phyloP scores from a whole-genome alignment of 2,113 vertebrate genomes.

The Poeciliopsis turrubarensis region DNA sequence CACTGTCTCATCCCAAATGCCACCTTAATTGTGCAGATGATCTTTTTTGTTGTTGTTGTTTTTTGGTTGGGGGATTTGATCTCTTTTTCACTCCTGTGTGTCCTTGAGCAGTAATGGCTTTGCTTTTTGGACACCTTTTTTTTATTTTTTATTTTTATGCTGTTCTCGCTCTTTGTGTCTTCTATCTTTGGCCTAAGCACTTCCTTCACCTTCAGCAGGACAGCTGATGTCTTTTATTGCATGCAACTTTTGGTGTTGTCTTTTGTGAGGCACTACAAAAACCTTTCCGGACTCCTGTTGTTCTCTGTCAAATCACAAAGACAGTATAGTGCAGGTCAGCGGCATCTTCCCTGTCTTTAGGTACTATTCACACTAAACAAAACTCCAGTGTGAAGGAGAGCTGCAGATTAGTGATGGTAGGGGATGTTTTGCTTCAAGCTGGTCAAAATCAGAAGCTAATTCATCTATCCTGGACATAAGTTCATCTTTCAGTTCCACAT shows the following conservation, averaged over 20 bases:
- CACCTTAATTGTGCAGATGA: conserved; percentile 59
- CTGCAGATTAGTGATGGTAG: too few species aligned
- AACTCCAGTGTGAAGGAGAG: too few species aligned
- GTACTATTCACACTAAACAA: neutral
- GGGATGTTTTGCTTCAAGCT: too few species aligned
- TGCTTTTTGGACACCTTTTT: neutral
- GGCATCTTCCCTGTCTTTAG: neutral
- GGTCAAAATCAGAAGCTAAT: too few species aligned
- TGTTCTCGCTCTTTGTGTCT: neutral
- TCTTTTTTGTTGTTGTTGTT: conserved; percentile 16
- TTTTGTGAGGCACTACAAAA: conserved; percentile 10
- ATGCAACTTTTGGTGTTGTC: conserved; percentile 2
- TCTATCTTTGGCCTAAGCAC: too few species aligned
- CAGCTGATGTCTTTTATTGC: neutral
- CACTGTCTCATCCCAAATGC: conserved; percentile 72
- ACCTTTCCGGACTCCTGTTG: conserved; percentile 16
- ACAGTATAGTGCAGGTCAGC: neutral
- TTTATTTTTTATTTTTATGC: neutral
- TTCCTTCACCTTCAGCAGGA: neutral
- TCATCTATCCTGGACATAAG: too few species aligned
- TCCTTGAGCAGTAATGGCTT: conserved; percentile 27
- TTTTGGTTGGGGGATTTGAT: conserved; percentile 32
- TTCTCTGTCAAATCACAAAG: conserved; percentile 31
- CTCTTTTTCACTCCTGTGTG: conserved; percentile 47
- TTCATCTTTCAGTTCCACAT: too few species aligned